These are phyloP conservation scores for Lepus americanus DNA, from an alignment of 2,113 vertebrate species.

Conservation along the genomic window DNA sequence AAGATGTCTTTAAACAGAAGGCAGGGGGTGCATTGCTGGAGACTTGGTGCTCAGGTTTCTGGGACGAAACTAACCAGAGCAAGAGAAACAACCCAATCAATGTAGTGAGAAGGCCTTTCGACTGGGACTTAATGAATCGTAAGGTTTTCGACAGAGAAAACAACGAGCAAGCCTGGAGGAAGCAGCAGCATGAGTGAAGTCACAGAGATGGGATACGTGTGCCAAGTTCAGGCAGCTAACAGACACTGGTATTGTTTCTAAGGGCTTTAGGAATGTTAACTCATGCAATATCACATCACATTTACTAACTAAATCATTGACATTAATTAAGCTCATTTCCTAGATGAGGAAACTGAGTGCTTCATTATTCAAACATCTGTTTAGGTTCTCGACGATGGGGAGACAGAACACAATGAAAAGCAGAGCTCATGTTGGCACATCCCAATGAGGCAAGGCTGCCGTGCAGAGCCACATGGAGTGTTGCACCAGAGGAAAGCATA, in stretches of 20 bases:
- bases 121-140: neutral
- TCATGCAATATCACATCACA: neutral
- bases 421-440: neutral
- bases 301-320: neutral
- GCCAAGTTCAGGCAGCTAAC: neutral
- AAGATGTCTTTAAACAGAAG: slow-evolving; percentile 2
- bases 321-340: neutral
- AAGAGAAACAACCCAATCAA: neutral
- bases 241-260: neutral
- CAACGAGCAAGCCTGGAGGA: neutral
- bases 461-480: too few relatives aligned
- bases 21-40: neutral
- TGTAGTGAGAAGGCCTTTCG: neutral
- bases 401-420: neutral
- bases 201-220: neutral
- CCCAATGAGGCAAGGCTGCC: neutral
- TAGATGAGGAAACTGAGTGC: neutral
- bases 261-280: neutral
- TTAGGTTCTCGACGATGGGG: neutral
- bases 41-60: neutral
- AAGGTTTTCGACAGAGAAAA: neutral
- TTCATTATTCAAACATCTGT: slow-evolving; percentile 6
- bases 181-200: neutral
- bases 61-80: neutral
- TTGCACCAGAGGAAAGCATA: neutral